Base-by-base conservation (phyloP, 2,797 vertebrate species). In the Poecile montanus region DNA sequence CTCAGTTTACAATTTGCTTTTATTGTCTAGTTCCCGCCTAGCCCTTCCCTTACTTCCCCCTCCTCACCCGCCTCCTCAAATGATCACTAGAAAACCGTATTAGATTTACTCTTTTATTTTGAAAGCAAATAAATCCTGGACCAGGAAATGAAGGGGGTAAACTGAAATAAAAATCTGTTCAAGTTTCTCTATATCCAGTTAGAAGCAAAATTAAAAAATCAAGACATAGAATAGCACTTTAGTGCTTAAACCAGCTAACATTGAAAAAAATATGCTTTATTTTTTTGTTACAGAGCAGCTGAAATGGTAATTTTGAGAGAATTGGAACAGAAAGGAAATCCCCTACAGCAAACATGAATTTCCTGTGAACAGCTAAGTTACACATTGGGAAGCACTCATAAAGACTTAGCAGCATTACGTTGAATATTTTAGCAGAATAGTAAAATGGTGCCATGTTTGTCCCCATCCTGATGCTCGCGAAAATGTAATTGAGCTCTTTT, bases 361-460 rank as follows among this genome's bases (percentile, higher is more conserved):
- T 1, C 0, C 0, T 0, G 0, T 1, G 5, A 12, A 8, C 2
- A 36, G 3, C 2, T 2, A 7, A 25, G 6, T 1, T 1, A 9
- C 2, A 11, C 2, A 2, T 6, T 3, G 3, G 1, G 6, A 3
- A 1, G 0, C 1, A 4, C 0, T 5, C 2, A 36, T 36, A 1
- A 34, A 10, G 1, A 0, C 0, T 16, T 3, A 7, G 1, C 0
- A 9, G 0, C 2, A 7, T 1, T 4, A 0, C 0, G 0, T 1
- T 0, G 9, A 13, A 40, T 13, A 13, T 40, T 40, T 40, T 40
- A 40, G 38, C 13, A 6, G 3, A 13, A 13, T 40, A 13, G 13
- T 40, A 40, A 40, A 40, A 13, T 13, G 13, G 38, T 6, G 38
- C 13, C 38, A 40, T 40, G 38, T 12, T 13, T 40, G 38, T 13